phyloP scores from a whole-genome alignment of 2,888 invertebrate species.

The Coleophora deauratella region DNA sequence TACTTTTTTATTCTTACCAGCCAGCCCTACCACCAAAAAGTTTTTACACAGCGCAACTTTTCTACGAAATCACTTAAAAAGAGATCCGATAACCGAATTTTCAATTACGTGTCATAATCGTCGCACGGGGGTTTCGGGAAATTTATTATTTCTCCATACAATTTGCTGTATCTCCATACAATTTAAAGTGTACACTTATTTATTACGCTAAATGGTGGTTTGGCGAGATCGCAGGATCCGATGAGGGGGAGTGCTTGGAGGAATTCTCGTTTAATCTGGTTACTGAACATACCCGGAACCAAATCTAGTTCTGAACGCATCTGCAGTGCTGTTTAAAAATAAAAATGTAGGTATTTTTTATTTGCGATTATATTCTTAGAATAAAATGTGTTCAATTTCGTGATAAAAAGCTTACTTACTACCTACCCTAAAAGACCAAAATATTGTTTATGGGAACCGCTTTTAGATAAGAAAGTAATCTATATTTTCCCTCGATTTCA shows the following conservation, averaged over 20 bases:
- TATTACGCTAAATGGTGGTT: constrained; percentile 39
- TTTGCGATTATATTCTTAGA: too few relatives aligned
- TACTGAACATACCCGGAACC: neutral
- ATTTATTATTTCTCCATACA: constrained; percentile 57
- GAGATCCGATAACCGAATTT: constrained; percentile 60
- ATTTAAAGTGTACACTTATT: constrained; percentile 49
- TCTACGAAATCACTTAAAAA: constrained; percentile 64
- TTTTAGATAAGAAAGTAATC: too few relatives aligned
- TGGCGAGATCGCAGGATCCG: neutral
- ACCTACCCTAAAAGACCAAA: too few relatives aligned
- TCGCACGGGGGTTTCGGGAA: constrained; percentile 45
- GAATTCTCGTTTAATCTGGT: neutral
- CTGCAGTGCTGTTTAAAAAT: constrained; percentile 8
- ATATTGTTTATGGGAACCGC: too few relatives aligned
- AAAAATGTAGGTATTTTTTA: too few relatives aligned
- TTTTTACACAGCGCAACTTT: constrained; percentile 20
- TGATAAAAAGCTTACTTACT: too few relatives aligned
- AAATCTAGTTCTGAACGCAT: too few relatives aligned
- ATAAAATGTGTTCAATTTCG: too few relatives aligned
- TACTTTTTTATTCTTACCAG: neutral
- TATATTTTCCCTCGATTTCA: too few relatives aligned
- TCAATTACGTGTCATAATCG: constrained; percentile 70
- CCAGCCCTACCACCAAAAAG: neutral
- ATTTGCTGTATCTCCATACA: constrained; percentile 53
- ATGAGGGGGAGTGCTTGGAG: neutral